A percentile compares a stretch with the other conserved stretches of the same genome.
Evolutionary conservation across 2,113 vertebrate genomes (phyloP).

Genomic region (Alosa alosa): DNA sequence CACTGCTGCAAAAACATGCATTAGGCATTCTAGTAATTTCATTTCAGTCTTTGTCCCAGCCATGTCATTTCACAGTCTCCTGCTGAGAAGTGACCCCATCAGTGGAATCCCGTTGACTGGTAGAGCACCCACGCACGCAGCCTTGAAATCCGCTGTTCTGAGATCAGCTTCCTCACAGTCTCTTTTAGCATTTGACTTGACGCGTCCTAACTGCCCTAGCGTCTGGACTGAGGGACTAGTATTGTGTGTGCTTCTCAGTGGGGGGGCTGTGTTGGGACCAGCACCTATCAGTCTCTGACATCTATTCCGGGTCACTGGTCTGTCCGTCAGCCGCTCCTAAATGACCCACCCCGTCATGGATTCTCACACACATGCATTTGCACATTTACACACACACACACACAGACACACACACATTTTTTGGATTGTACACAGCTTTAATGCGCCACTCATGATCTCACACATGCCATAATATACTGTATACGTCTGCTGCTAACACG

Average conservation of each 20-base stretch:
- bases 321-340: constrained; percentile 45
- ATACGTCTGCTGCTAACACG: constrained; percentile 4
- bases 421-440: background rate
- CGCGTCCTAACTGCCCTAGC: background rate
- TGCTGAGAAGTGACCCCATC: background rate
- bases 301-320: constrained; percentile 40
- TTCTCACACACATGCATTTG: background rate
- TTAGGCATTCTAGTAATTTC: background rate
- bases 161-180: background rate
- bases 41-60: background rate
- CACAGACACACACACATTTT: background rate
- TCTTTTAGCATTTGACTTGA: background rate
- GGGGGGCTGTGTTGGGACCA: background rate
- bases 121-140: background rate
- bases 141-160: background rate
- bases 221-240: background rate
- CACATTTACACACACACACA: background rate
- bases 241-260: background rate
- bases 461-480: constrained; percentile 17
- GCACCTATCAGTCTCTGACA: background rate
- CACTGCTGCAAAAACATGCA: background rate
- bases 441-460: background rate
- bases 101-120: background rate
- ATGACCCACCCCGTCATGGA: constrained; percentile 26
- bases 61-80: constrained; percentile 7